Conservation (phyloP, 2,113 vertebrate species). For the Eleginops maclovinus region DNA sequence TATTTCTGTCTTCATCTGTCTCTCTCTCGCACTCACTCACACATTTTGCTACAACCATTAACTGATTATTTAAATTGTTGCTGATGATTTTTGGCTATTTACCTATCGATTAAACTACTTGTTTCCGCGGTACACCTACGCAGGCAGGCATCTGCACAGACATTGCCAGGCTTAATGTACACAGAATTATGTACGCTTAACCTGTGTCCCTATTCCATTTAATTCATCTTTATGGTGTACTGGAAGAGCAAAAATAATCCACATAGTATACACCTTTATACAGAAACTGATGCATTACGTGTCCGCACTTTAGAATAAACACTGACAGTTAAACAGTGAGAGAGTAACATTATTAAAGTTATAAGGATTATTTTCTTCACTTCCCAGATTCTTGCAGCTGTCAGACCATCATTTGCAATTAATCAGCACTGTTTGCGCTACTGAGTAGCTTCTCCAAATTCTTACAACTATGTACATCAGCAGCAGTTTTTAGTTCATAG, state of each 20-base stretch:
- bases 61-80: not conserved
- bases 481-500: not conserved
- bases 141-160: no score
- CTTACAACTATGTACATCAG: not conserved
- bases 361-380: not conserved
- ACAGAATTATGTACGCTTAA: no score
- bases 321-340: no score
- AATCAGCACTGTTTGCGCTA: not conserved
- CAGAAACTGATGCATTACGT: not conserved
- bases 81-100: not conserved
- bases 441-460: not conserved
- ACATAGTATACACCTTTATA: not conserved
- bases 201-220: not conserved
- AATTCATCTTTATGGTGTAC: not conserved
- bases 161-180: no score
- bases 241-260: not conserved
- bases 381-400: not conserved
- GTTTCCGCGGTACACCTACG: no score
- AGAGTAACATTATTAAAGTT: not conserved
- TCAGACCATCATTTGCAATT: not conserved
- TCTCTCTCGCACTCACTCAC: conserved; percentile 4
- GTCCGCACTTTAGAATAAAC: not conserved
- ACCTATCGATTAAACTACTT: no score
- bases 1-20: conserved; percentile 1
- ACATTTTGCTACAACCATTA: no score